Percentiles rank a stretch among this genome's conserved stretches.
Evolutionary conservation across 2,888 invertebrate species (phyloP).

Genomic region (Lepidonotus clava): DNA sequence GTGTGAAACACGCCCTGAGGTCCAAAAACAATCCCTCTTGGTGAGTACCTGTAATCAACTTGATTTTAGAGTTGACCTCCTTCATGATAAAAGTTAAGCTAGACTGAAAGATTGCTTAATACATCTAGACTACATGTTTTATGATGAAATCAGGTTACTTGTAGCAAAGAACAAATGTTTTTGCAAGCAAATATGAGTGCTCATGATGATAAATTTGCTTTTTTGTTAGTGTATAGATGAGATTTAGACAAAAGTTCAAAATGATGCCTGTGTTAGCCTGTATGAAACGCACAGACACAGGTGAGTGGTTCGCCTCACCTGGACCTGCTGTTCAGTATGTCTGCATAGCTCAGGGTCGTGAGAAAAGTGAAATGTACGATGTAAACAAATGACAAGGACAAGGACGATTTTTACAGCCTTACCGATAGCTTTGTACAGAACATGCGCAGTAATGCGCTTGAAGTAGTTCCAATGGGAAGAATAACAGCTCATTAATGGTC

Average conservation of each 20-base stretch:
- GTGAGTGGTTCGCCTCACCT: background rate
- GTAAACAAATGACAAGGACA: background rate
- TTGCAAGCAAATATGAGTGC: too few species aligned
- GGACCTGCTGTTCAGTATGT: background rate
- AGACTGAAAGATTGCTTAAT: too few species aligned
- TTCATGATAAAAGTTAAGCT: too few species aligned
- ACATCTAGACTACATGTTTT: too few species aligned
- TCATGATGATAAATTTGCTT: too few species aligned
- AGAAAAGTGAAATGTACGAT: background rate
- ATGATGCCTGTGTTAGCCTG: background rate
- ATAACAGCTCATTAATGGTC: slow-evolving; percentile 22
- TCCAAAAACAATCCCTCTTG: too few species aligned
- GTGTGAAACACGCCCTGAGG: too few species aligned
- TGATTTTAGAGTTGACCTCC: too few species aligned
- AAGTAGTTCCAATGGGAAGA: slow-evolving; percentile 52
- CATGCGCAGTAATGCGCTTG: slow-evolving; percentile 16
- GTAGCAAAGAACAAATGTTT: too few species aligned
- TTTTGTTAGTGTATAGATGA: background rate
- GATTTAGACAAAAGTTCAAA: background rate
- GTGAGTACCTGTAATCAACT: too few species aligned
- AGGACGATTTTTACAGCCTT: background rate
- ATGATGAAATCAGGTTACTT: too few species aligned
- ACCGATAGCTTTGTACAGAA: slow-evolving; percentile 18
- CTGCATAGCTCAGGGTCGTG: background rate
- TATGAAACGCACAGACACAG: background rate